Conservation (phyloP, 2,888 invertebrate species). For the Tenthredo notha region DNA sequence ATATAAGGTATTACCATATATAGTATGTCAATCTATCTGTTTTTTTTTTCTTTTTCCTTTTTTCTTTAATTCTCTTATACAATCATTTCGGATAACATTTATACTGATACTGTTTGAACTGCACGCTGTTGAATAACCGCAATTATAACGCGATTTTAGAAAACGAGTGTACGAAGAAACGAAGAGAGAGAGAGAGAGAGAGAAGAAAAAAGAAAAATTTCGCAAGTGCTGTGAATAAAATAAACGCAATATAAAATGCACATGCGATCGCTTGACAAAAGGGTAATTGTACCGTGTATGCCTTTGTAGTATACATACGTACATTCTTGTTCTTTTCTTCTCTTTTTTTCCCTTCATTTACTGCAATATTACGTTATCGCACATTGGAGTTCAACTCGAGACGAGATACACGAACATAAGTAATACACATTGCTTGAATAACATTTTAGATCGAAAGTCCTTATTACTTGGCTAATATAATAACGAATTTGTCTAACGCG, state of each 20-base stretch:
- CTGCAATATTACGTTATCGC: neutral
- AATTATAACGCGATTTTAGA: slow-evolving; percentile 21
- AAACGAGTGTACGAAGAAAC: neutral
- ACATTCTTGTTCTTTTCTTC: neutral
- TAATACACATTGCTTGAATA: neutral
- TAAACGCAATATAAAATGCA: neutral
- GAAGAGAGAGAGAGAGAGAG: neutral
- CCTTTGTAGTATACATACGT: neutral
- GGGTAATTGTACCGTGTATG: slow-evolving; percentile 21
- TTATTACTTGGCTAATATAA: neutral
- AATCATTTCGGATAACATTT: slow-evolving; percentile 30
- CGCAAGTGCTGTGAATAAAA: slow-evolving; percentile 1
- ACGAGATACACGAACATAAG: neutral
- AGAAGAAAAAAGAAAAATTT: neutral
- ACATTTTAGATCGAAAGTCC: neutral
- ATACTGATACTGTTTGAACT: neutral
- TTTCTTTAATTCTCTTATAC: neutral
- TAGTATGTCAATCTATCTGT: neutral
- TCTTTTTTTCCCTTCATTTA: neutral
- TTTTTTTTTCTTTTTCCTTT: neutral
- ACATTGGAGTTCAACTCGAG: slow-evolving; percentile 13
- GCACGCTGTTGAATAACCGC: slow-evolving; percentile 4
- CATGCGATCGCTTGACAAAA: slow-evolving; percentile 32
- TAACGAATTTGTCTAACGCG: neutral
- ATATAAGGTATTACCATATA: neutral